phyloP scores from a whole-genome alignment of 1,140 invertebrate genomes.

The Conus betulinus region DNA sequence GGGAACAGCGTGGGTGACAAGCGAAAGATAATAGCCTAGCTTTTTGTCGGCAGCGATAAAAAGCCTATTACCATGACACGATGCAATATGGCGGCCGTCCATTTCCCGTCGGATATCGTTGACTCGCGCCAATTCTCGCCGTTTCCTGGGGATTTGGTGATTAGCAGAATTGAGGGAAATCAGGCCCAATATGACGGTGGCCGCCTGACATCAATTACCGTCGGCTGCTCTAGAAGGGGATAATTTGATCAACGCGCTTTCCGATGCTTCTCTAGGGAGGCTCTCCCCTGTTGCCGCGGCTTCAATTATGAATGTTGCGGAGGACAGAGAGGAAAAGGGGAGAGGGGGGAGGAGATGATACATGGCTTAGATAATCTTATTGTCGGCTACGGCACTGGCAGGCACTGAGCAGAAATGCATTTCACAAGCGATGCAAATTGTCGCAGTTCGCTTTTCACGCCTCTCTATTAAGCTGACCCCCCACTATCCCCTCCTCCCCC shows the following conservation, averaged over 20 bases:
- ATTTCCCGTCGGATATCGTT: conserved; percentile 40
- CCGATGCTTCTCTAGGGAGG: conserved; percentile 29
- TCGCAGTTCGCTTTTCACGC: conserved; percentile 30
- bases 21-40: conserved; percentile 17
- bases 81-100: conserved; percentile 26
- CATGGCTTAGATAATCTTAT: conserved; percentile 41
- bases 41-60: conserved; percentile 25
- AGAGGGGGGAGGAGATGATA: conserved; percentile 29
- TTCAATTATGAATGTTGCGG: conserved; percentile 31
- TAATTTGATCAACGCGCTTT: conserved; percentile 41
- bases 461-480: conserved; percentile 29
- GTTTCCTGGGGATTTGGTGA: conserved; percentile 35
- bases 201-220: conserved; percentile 40
- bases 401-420: conserved; percentile 31
- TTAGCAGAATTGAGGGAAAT: conserved; percentile 40
- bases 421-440: conserved; percentile 35
- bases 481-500: neutral
- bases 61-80: conserved; percentile 19
- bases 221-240: conserved; percentile 20
- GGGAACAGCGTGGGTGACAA: neutral
- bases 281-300: conserved; percentile 26
- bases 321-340: neutral
- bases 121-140: conserved; percentile 31
- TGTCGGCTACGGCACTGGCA: conserved; percentile 29
- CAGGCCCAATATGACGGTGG: conserved; percentile 39